phyloP scores from a whole-genome alignment of 2,113 vertebrate genomes.

The Cheilinus undulatus region DNA sequence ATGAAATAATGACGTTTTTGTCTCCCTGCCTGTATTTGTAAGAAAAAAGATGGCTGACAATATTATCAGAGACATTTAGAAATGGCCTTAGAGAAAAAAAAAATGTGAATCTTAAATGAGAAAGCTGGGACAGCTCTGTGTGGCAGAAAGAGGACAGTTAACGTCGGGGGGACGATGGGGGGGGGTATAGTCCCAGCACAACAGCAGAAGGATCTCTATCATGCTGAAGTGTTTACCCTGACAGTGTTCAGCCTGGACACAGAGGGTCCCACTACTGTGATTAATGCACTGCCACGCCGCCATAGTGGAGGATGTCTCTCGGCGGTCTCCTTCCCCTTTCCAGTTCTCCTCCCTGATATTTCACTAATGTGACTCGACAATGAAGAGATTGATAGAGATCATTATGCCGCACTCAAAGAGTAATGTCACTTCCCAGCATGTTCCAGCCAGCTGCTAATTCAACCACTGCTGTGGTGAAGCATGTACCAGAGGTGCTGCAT shows the following conservation, averaged over 20 bases:
- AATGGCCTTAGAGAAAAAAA: constrained; percentile 50
- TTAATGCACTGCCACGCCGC: constrained; percentile 71
- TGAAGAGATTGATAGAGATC: constrained; percentile 87
- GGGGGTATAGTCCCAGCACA: constrained; percentile 36
- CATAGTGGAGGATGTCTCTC: constrained; percentile 70
- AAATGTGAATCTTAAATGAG: constrained; percentile 59
- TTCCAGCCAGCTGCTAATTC: constrained; percentile 85
- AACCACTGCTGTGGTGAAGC: constrained; percentile 79
- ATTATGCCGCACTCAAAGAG: constrained; percentile 86
- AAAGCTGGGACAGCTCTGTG: constrained; percentile 44
- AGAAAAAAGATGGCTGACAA: constrained; percentile 47
- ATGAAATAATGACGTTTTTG: constrained; percentile 58
- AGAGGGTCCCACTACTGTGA: constrained; percentile 68
- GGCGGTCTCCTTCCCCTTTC: constrained; percentile 63
- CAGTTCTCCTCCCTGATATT: constrained; percentile 82
- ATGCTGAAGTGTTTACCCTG: constrained; percentile 65
- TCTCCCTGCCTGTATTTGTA: constrained; percentile 34
- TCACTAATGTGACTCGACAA: constrained; percentile 83
- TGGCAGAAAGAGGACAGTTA: constrained; percentile 38
- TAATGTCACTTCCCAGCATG: constrained; percentile 82
- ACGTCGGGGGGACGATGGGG: constrained; percentile 33
- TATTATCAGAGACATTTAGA: constrained; percentile 38
- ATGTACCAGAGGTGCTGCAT: constrained; percentile 51
- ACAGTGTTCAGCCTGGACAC: constrained; percentile 70
- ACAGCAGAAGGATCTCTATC: constrained; percentile 51